Conservation (phyloP, 2,888 invertebrate genomes). For the Eledona agricola region DNA sequence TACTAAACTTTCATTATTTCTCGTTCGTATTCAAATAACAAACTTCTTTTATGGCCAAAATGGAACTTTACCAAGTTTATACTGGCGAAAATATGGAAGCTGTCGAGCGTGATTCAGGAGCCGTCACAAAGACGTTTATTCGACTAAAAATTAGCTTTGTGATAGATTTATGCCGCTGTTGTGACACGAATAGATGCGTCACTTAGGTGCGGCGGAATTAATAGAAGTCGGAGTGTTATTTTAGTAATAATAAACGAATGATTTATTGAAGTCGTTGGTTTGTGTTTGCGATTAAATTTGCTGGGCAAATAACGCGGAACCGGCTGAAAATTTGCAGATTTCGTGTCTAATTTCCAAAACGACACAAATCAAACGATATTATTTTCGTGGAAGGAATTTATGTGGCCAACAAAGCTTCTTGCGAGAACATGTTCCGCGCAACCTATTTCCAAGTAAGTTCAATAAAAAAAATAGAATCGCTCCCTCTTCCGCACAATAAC, state of each 20-base stretch:
- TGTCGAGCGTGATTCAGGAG: conserved; percentile 47
- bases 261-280: conserved; percentile 13
- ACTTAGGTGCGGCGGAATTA: conserved; percentile 36
- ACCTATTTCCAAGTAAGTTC: no score
- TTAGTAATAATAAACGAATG: conserved; percentile 27
- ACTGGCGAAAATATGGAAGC: conserved; percentile 50
- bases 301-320: no score
- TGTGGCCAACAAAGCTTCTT: no score
- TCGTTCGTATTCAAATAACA: conserved; percentile 59
- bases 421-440: no score
- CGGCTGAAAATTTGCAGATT: no score
- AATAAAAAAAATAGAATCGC: no score
- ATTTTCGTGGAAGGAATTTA: no score
- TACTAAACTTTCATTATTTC: conserved; percentile 58
- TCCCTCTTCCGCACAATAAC: conserved; percentile 7
- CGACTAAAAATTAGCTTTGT: conserved; percentile 40
- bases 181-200: conserved; percentile 40
- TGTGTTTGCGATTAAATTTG: no score
- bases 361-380: no score
- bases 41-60: conserved; percentile 56
- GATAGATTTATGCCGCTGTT: conserved; percentile 42
- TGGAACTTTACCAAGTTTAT: conserved; percentile 51
- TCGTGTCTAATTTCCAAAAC: no score
- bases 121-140: conserved; percentile 49
- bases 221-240: conserved; percentile 32